phyloP scores from a whole-genome alignment of 2,888 invertebrate species.

The Alcis repandata region DNA sequence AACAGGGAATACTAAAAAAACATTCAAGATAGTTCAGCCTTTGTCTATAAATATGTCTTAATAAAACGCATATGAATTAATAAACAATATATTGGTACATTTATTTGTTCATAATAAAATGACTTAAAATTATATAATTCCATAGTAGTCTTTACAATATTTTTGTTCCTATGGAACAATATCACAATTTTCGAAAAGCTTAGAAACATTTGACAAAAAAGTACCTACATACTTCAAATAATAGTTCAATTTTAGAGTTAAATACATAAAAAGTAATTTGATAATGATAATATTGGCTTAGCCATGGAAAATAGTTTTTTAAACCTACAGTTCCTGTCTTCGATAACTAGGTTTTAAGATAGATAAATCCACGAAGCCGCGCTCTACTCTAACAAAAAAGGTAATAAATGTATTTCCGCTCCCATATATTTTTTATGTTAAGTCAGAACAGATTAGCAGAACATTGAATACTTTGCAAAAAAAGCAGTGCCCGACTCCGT shows the following conservation, averaged over 20 bases:
- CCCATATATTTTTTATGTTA: too few species aligned
- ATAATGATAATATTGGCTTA: not conserved
- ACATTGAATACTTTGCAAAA: too few species aligned
- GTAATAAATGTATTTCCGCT: too few species aligned
- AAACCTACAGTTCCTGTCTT: too few species aligned
- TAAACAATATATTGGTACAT: not conserved
- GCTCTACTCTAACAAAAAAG: too few species aligned
- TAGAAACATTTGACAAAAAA: not conserved
- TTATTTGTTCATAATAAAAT: conserved; percentile 10
- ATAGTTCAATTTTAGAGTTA: not conserved
- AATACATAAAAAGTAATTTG: not conserved
- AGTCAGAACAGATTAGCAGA: too few species aligned
- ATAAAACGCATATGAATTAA: not conserved
- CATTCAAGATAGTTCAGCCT: too few species aligned
- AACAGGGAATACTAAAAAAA: too few species aligned
- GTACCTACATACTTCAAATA: conserved; percentile 17
- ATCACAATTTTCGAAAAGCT: conserved; percentile 34
- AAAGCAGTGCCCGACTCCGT: too few species aligned
- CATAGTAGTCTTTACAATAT: conserved; percentile 13
- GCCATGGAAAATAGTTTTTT: not conserved
- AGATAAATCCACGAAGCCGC: too few species aligned
- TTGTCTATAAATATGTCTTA: too few species aligned
- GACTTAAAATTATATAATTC: not conserved
- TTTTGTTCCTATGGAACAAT: conserved; percentile 29
- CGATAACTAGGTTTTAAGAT: too few species aligned